A percentile compares a stretch with the other conserved stretches of the same genome.
phyloP scores from a whole-genome alignment of 2,113 vertebrate species.

The Girardinichthys multiradiatus region DNA sequence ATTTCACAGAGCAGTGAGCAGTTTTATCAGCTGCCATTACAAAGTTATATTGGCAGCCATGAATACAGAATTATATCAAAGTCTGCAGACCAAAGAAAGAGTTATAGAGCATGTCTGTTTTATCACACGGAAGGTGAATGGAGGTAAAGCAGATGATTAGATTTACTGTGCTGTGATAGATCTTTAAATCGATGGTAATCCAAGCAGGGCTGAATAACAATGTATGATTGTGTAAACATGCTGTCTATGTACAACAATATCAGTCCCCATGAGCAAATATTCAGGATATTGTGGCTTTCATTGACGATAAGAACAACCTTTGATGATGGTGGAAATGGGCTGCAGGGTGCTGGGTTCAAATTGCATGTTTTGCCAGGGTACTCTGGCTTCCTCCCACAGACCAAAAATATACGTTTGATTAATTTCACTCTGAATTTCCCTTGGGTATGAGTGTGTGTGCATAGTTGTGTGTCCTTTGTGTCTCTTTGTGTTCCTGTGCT shows the following conservation, averaged over 20 bases:
- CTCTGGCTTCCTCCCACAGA: too few species aligned
- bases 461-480: not conserved
- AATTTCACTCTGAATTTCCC: not conserved
- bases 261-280: not conserved
- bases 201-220: not conserved
- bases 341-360: too few species aligned
- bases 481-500: not conserved
- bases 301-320: not conserved
- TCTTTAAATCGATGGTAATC: not conserved
- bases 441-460: not conserved
- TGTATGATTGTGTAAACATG: not conserved
- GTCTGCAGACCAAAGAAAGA: not conserved
- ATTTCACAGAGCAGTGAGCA: constrained; percentile 24
- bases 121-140: not conserved
- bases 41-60: constrained; percentile 4
- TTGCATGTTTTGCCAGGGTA: too few species aligned
- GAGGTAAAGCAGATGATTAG: not conserved
- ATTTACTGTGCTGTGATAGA: not conserved
- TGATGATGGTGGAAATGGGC: not conserved
- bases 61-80: constrained; percentile 5
- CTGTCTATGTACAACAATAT: too few species aligned
- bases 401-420: not conserved
- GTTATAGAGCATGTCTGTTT: not conserved
- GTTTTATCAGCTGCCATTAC: constrained; percentile 24
- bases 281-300: not conserved